Percentiles rank a stretch among this genome's conserved stretches.
Conservation (phyloP, 2,888 invertebrate species). For the Scrobipalpa atriplicella region DNA sequence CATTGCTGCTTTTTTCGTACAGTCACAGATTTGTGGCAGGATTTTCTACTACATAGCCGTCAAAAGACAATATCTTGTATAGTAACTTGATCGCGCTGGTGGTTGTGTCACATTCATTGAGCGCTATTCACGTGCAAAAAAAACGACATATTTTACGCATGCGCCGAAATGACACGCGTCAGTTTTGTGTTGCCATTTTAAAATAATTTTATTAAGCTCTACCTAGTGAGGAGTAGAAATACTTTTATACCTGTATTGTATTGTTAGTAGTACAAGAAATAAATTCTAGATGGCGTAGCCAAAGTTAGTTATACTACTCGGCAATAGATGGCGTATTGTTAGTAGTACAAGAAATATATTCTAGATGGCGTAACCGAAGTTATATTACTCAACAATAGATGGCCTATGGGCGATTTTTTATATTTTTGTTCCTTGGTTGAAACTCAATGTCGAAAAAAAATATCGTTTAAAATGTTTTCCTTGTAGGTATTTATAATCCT, state of each 20-base stretch:
- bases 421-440: too few species aligned
- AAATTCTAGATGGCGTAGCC: background rate
- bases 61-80: background rate
- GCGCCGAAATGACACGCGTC: slow-evolving; percentile 49
- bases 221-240: slow-evolving; percentile 16
- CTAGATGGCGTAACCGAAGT: background rate
- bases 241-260: background rate
- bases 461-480: too few species aligned
- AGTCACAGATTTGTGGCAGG: too few species aligned
- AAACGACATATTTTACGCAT: slow-evolving; percentile 27
- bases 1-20: slow-evolving; percentile 19
- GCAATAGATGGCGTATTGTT: background rate
- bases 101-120: background rate
- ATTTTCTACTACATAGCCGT: slow-evolving; percentile 3
- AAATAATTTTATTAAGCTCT: slow-evolving; percentile 25
- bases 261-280: background rate
- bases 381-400: background rate
- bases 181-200: slow-evolving; percentile 41
- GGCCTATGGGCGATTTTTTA: too few species aligned
- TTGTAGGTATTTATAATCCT: too few species aligned
- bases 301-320: background rate
- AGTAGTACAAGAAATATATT: background rate
- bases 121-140: slow-evolving; percentile 37
- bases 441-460: too few species aligned
- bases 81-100: background rate